Base-by-base conservation (phyloP, 2,888 invertebrate genomes). In the Polylopha cassiicola region DNA sequence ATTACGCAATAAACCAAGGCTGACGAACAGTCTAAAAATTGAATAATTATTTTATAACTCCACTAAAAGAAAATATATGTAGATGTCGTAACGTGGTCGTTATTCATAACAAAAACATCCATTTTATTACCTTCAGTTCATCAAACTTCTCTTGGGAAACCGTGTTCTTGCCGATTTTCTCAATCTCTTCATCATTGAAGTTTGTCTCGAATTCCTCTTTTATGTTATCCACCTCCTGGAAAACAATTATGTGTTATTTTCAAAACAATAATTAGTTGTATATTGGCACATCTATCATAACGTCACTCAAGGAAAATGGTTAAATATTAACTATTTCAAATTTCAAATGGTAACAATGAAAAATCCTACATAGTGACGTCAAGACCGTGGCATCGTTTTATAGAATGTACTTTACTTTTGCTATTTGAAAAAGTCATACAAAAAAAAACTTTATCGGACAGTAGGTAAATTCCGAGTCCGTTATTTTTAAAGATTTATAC, bases 221-320 rank as follows among this genome's bases (percentile, higher is more conserved):
- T 34, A 81, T 71, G 47, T 75, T 79, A 10, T 73, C 71, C 44
- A 80, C 55, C 56, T 80, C 81, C 81, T 81, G 67, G 33, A 70
- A 74, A 39, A 44, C 9, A 23, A 21, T 6, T 2, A 37, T 14
- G 13, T 17, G 9, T 8, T 8, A 3, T 23, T 9, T 26, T 4
- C 26, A 10, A 11, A 2, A 21, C 29, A 26, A 21, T 17, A 4
- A 23, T 23, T 3, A 37, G 26, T 23, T 17, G 10, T 10, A 7
- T 9, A 7, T 13, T 1, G n/a, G 5, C 13, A 17, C 9, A 13
- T 26, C 16, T 28, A 11, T 9, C 13, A 3, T 14, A 18, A 7
- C 15, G 7, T 15, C 9, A 17, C n/a, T n/a, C n/a, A n/a, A n/a
- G n/a, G n/a, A n/a, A n/a, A n/a, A n/a, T n/a, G n/a, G n/a, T n/a